Base-by-base conservation (phyloP, 1,140 invertebrate genomes). In the Zaprionus ornatus region DNA sequence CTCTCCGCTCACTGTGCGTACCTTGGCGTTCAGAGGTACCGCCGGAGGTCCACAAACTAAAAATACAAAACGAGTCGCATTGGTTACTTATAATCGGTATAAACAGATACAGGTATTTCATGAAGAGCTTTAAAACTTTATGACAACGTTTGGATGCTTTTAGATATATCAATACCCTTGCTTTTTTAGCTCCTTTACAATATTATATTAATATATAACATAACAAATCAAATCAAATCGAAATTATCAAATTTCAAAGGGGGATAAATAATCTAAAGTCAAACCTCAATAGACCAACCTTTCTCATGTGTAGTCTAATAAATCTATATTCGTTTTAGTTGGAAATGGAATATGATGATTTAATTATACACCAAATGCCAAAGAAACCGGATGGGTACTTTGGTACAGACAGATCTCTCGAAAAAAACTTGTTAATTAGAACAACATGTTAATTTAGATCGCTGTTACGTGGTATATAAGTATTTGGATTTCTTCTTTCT, bases 1-100 rank as follows among this genome's bases (percentile, higher is more conserved):
- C 23, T 91, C 82, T 3, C 80, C 87, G 4, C 95, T 72, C 29
- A 91, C 77, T 23, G 91, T 93, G 4, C 93, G 93, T 35, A 97
- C 95, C 82, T 95, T 95, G 50, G 97, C 95, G 93, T 98, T 98
- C 54, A 96, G 93, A 27, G 97, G 97, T 74, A 98, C 96, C 25
- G 97, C 95, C 65, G 97, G 97, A 91, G 96, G 96, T 25, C 96
- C 96, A 91, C 96, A 97, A 71, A 91, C 92, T 92, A 72, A 15
- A 80, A 86, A 45, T 37, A 60, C 66, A 63, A 61, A 59, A 54
- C 52, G n/a, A 25, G 52, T 55, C 4, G 21, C 6, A 57, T 21
- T 10, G 9, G 21, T 21, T 50, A 50, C 4, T 48, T 19, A 21
- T 19, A 4, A 3, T 48, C 17, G 17, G 19, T 19, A 45, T 19